Evolutionary conservation across 2,888 invertebrate genomes (phyloP).

Genomic region (Mesorhabditis spiculigera): DNA sequence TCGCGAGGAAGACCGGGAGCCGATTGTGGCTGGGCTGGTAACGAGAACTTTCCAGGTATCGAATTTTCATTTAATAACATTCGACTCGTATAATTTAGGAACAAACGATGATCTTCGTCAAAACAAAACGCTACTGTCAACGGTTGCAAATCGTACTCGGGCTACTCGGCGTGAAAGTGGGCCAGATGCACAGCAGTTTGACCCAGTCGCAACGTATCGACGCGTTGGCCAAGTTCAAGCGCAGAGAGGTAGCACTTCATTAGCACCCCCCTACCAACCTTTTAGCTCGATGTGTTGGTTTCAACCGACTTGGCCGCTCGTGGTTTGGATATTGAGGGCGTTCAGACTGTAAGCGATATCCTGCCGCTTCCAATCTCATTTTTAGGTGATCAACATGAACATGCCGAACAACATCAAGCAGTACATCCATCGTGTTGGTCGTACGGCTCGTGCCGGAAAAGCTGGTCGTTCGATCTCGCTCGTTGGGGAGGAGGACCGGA

Average conservation of each 20-base stretch:
- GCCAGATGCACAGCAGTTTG: constrained; percentile 90
- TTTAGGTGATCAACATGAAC: constrained; percentile 81
- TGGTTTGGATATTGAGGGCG: constrained; percentile 92
- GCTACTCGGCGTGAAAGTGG: constrained; percentile 78
- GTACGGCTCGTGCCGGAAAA: constrained; percentile 91
- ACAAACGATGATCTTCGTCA: constrained; percentile 77
- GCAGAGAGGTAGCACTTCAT: constrained; percentile 29
- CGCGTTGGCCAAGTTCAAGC: constrained; percentile 52
- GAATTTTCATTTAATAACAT: background rate
- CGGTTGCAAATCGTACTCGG: constrained; percentile 86
- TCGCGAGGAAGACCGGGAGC: constrained; percentile 82
- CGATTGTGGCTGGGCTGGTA: constrained; percentile 66
- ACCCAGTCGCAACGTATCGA: constrained; percentile 75
- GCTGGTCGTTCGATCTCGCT: constrained; percentile 82
- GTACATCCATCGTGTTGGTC: constrained; percentile 91
- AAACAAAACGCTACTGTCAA: constrained; percentile 92
- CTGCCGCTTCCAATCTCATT: background rate
- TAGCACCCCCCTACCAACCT: constrained; percentile 51
- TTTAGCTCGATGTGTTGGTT: constrained; percentile 71
- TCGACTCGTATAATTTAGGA: constrained; percentile 20
- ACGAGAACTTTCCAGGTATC: constrained; percentile 30
- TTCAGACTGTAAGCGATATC: constrained; percentile 70
- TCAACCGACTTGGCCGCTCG: constrained; percentile 90
- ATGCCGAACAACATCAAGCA: constrained; percentile 91
- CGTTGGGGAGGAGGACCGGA: constrained; percentile 87